phyloP scores from a whole-genome alignment of 2,797 vertebrate genomes.

The Arctocebus calabarensis region DNA sequence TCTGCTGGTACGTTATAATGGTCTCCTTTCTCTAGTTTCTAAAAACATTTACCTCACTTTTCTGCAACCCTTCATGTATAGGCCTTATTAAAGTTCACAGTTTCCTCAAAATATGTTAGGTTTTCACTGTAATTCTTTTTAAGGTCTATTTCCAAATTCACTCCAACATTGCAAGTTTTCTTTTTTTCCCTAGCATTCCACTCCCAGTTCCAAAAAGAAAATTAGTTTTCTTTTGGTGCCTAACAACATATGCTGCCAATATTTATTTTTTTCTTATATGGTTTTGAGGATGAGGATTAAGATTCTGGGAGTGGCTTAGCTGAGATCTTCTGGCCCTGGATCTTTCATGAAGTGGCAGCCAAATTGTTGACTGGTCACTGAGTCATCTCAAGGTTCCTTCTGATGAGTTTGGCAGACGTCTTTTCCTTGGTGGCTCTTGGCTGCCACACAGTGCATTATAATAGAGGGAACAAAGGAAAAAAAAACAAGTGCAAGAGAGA shows the following conservation, averaged over 20 bases:
- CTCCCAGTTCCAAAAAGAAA: not conserved
- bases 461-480: not conserved
- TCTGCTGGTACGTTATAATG: not conserved
- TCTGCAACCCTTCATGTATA: accelerated
- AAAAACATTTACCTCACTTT: not conserved
- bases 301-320: not conserved
- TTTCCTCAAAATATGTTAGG: not conserved
- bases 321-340: not conserved
- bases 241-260: not conserved
- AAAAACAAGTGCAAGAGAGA: not conserved
- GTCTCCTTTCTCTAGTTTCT: not conserved
- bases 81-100: not conserved
- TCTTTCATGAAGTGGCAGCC: not conserved
- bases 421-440: not conserved
- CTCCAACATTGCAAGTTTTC: not conserved
- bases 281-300: not conserved
- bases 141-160: not conserved
- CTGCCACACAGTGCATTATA: not conserved
- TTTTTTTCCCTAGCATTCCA: no score
- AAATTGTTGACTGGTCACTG: not conserved
- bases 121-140: not conserved
- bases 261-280: not conserved
- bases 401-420: not conserved
- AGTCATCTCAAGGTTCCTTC: not conserved
- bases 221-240: not conserved